These are phyloP conservation scores for Acanthoscelides obtectus DNA, from an alignment of 2,888 invertebrate genomes.

Conservation along the genomic window DNA sequence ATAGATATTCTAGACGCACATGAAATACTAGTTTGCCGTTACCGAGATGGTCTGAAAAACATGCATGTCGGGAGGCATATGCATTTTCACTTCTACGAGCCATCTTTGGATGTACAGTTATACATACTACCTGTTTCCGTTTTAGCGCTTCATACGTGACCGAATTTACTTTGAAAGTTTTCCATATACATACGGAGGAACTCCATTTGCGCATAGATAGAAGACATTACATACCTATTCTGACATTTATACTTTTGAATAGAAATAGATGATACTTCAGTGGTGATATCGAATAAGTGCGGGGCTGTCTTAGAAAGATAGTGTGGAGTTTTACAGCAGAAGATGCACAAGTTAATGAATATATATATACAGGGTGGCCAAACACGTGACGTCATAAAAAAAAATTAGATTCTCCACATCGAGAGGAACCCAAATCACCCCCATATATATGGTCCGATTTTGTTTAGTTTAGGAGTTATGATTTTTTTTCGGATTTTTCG, in stretches of 20 bases:
- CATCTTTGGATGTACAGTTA: background rate
- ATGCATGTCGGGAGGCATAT: background rate
- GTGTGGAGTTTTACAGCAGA: too few relatives aligned
- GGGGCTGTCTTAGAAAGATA: too few relatives aligned
- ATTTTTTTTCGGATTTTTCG: too few relatives aligned
- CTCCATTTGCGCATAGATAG: background rate
- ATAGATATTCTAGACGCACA: too few relatives aligned
- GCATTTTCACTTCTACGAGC: background rate
- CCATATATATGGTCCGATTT: too few relatives aligned
- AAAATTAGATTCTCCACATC: too few relatives aligned
- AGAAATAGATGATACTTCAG: background rate
- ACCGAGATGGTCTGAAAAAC: background rate
- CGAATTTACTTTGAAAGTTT: background rate
- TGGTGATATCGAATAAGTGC: too few relatives aligned
- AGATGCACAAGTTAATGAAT: too few relatives aligned
- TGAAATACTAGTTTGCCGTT: background rate
- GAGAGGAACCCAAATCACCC: too few relatives aligned
- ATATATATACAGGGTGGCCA: too few relatives aligned
- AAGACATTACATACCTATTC: background rate
- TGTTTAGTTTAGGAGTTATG: too few relatives aligned
- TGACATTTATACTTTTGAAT: background rate
- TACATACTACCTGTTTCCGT: background rate
- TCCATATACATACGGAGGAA: background rate
- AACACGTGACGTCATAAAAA: too few relatives aligned
- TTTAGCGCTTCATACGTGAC: background rate